Conservation (phyloP, 2,797 vertebrate species). For the Melanotaenia nigrans region DNA sequence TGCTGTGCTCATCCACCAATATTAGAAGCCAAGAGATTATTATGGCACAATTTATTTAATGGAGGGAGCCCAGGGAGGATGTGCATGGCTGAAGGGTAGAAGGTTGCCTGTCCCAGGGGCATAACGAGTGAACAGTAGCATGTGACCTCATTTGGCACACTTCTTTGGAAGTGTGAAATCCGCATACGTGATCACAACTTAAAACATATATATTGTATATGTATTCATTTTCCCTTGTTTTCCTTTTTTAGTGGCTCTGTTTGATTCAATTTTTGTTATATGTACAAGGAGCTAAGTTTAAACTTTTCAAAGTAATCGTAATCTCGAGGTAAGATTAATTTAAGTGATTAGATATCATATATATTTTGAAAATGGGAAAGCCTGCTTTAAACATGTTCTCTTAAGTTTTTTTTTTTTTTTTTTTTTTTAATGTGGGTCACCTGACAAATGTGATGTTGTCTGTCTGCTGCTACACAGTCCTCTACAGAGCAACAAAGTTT, state of each 20-base stretch:
- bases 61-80: slow-evolving; percentile 77
- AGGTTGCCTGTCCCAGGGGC: slow-evolving; percentile 66
- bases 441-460: slow-evolving; percentile 59
- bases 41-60: slow-evolving; percentile 88
- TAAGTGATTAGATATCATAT: slow-evolving; percentile 71
- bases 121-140: slow-evolving; percentile 74
- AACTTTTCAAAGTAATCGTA: slow-evolving; percentile 67
- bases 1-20: slow-evolving; percentile 79
- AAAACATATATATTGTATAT: not conserved
- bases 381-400: slow-evolving; percentile 48
- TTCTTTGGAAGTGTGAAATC: slow-evolving; percentile 64
- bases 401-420: slow-evolving; percentile 22
- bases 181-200: slow-evolving; percentile 49
- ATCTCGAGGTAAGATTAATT: slow-evolving; percentile 70
- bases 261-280: slow-evolving; percentile 54
- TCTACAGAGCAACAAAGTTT: slow-evolving; percentile 63
- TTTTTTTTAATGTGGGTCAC: slow-evolving; percentile 61
- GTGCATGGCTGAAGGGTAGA: slow-evolving; percentile 63
- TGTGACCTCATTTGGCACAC: slow-evolving; percentile 69
- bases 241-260: slow-evolving; percentile 4
- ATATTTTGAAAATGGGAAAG: slow-evolving; percentile 74
- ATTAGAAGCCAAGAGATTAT: slow-evolving; percentile 85
- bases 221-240: too few relatives aligned
- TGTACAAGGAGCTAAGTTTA: slow-evolving; percentile 58
- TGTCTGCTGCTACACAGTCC: slow-evolving; percentile 55